Base-by-base conservation (phyloP, 2,797 vertebrate genomes). In the Danio jaintianensis region DNA sequence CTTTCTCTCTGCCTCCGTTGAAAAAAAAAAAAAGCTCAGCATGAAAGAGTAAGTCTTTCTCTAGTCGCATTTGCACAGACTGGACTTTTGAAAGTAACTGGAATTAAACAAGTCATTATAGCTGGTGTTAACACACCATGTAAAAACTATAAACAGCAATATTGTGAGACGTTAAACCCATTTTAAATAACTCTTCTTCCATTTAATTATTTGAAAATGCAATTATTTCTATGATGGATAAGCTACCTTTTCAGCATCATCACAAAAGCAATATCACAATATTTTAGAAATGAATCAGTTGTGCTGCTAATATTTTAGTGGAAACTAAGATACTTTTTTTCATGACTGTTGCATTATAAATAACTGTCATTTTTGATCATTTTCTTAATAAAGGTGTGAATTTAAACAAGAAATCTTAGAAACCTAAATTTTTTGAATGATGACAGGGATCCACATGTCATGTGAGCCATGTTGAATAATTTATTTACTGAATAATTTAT, bases 71-170 rank as follows among this genome's bases (percentile, higher is more conserved):
- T 38, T 71, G 45, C 38, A 62, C 22, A 69, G 50, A 50, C 67
- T 52, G 66, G 55, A 69, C 43, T 61, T 78, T 20, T 67, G 50
- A 76, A 67, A 77, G 53, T 29, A 45, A 47, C 52, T n/a, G 63
- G 75, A 58, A n/a, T 43, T 22, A 15, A 43, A 20, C 13, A 43
- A 22, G 38, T 38, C 52, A 56, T 56, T 18, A 40, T 13, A 71
- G 18, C 52, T 47, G 38, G 13, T 63, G 45, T 42, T 63, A 50
- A 18, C 3, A 50, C n/a, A 61, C 74, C 4, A 59, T 43, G 47
- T 16, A 72, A 2, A 59, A 20, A 20, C 52, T 29, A 55, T 36
- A 68, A 67, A 52, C 9, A 69, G 9, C 22, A 50, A n/a, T 52
- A 52, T 11, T 50, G 47, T 48, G 13, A 67, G 29, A 6, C 20